Evolutionary conservation across 1,140 invertebrate species (phyloP).

Genomic region (Solen grandis): DNA sequence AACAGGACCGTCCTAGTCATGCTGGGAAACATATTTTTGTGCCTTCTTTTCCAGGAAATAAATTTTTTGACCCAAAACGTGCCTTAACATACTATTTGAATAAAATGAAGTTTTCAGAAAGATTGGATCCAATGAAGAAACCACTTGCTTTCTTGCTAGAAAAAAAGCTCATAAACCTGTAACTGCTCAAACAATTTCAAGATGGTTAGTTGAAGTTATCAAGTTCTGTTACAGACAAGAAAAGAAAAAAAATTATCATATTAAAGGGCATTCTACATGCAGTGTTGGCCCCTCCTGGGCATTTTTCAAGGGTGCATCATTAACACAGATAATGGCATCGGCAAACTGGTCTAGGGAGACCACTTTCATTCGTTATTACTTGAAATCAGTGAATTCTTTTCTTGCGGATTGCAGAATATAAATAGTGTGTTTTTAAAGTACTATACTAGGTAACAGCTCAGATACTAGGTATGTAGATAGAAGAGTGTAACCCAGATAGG

Average conservation of each 20-base stretch:
- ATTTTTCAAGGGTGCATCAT: not conserved
- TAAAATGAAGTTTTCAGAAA: conserved; percentile 4
- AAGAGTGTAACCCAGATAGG: no score
- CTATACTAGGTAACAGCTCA: not conserved
- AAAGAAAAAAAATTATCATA: not conserved
- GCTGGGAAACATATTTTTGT: conserved; percentile 8
- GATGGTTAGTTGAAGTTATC: not conserved
- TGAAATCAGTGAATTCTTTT: not conserved
- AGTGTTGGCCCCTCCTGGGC: not conserved
- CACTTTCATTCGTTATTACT: not conserved
- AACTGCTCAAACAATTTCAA: not conserved
- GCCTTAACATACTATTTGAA: no score
- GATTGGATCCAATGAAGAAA: not conserved
- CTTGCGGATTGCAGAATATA: not conserved
- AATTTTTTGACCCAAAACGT: conserved; percentile 6
- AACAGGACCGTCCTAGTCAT: conserved; percentile 31
- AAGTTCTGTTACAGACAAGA: not conserved
- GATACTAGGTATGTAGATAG: no score
- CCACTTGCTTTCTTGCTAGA: not conserved
- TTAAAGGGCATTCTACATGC: not conserved
- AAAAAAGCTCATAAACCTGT: conserved; percentile 2
- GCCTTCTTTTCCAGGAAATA: conserved; percentile 2
- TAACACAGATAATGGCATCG: not conserved
- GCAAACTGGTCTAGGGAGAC: not conserved
- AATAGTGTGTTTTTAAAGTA: not conserved